Base-by-base conservation (phyloP, 2,888 invertebrate genomes). In the Tetrapedia diversipes region DNA sequence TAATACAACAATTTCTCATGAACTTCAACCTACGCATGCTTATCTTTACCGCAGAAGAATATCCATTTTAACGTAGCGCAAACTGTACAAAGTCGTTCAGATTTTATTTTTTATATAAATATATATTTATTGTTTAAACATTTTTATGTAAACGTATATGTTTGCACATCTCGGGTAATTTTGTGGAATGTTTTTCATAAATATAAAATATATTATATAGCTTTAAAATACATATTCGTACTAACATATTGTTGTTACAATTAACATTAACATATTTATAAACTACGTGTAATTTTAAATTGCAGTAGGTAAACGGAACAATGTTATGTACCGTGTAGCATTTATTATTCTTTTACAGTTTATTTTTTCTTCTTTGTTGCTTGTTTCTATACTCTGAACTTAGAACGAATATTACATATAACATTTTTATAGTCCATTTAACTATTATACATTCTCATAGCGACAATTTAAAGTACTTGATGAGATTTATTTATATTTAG, bases 61-160 rank as follows among this genome's bases (percentile, higher is more conserved):
- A 60, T 69, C 24, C 19, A 37, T 56, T 56, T 71, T 64, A 75
- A 37, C 47, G 27, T 65, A 73, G 34, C 34, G 41, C 43, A 27
- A 54, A 59, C 2, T 72, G 54, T 60, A 61, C 39, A 73, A 60
- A 49, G 41, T 75, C 54, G 54, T 65, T 75, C 75, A 72, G 47
- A 72, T 75, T 64, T 74, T 75, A 72, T 71, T 72, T 74, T 71
- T 57, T 73, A 71, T 65, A 70, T 65, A 45, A 24, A 37, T 66
- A 70, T 66, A 67, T 64, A 63, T 71, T 71, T 71, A 74, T 74
- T 51, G 65, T 75, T 75, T 72, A n/a, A 66, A 65, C 47, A 54
- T 43, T 66, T 75, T 75, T 60, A 60, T 24, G 37, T 59, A 29
- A 66, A 54, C 54, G 59, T 60, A 54, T 47, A 75, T 60, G 53